These are phyloP conservation scores for Catocala sponsa DNA, from an alignment of 2,888 invertebrate genomes.

Conservation along the genomic window DNA sequence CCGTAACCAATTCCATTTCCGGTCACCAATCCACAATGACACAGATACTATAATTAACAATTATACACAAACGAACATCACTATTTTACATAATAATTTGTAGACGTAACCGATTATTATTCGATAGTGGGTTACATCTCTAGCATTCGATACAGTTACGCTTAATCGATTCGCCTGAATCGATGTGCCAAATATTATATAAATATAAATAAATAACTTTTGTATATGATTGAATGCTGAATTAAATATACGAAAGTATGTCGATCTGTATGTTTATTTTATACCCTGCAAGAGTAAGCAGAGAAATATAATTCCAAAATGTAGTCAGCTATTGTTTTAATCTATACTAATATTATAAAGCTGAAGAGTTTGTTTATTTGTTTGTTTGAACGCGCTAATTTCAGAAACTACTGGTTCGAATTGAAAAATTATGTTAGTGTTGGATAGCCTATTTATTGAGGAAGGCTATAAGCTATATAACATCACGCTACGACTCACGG, in stretches of 20 bases:
- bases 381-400: too few species aligned
- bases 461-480: too few species aligned
- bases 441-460: too few species aligned
- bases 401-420: too few species aligned
- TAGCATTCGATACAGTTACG: slow-evolving; percentile 33
- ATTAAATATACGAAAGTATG: not conserved
- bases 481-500: too few species aligned
- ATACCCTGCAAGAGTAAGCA: not conserved
- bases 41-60: slow-evolving; percentile 1
- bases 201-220: slow-evolving; percentile 1
- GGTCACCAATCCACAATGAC: too few species aligned
- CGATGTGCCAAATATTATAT: slow-evolving; percentile 28
- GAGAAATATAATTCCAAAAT: not conserved
- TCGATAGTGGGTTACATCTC: slow-evolving; percentile 34
- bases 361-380: too few species aligned
- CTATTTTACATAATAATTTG: slow-evolving; percentile 23
- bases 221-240: not conserved
- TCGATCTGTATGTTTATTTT: not conserved
- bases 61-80: slow-evolving; percentile 5
- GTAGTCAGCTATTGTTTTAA: not conserved
- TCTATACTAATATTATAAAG: too few species aligned
- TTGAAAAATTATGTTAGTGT: too few species aligned
- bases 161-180: slow-evolving; percentile 41
- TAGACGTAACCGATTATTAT: slow-evolving; percentile 14
- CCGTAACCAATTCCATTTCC: too few species aligned